Base-by-base conservation (phyloP, 2,888 invertebrate genomes). In the Lycaena phlaeas region DNA sequence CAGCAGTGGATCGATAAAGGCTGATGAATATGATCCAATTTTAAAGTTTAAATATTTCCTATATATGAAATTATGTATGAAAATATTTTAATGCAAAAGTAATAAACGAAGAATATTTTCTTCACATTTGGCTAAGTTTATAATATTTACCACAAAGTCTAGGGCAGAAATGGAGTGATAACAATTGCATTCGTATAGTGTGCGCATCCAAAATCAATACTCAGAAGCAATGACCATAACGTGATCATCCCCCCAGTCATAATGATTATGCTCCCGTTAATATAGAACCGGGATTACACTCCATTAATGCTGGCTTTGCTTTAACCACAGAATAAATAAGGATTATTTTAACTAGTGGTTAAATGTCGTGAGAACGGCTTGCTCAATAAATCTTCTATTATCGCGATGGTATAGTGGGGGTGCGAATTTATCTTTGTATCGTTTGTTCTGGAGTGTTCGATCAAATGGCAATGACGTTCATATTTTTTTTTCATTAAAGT, bases 251-350 rank as follows among this genome's bases (percentile, higher is more conserved):
- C 70, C 76, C 72, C 69, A n/a, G n/a, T n/a, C n/a, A n/a, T 64
- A 68, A 69, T 65, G 67, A 63, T 63, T 63, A 66, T 64, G 60
- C 54, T 61, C 59, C 71, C 69, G 79, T 77, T 78, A 81, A 79
- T 78, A 64, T 59, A 62, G 64, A 64, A 62, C 67, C 59, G 55
- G 72, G 74, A 70, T 79, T 73, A 76, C 73, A 64, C 65, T 59
- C 77, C 79, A 82, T 82, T 82, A 72, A 68, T 61, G 68, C 59
- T 55, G 64, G 60, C 64, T 57, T 61, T 57, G 57, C 57, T 57
- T 53, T 56, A 61, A 68, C 71, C 71, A 61, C 72, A 71, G 63
- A 77, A 81, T 81, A 82, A 82, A 82, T 78, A 79, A 71, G 71
- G 78, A 77, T 81, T 77, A 78, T 64, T 62, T 56, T 64, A 70